Base-by-base conservation (phyloP, 1,140 invertebrate species). In the Neodiprion pinetum region DNA sequence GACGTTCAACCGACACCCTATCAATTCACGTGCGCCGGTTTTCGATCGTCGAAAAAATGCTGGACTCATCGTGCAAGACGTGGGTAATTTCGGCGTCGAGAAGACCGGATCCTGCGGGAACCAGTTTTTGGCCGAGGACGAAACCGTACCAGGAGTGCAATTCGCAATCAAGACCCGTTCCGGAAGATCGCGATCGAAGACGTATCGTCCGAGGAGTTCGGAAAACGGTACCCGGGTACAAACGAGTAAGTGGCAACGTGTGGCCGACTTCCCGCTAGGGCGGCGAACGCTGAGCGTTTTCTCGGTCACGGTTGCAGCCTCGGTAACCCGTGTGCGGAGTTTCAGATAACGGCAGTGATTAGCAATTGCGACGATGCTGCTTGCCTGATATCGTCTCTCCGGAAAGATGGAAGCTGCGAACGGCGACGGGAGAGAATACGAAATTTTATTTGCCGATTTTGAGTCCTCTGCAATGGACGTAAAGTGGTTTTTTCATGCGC, bases 201-300 rank as follows among this genome's bases (percentile, higher is more conserved):
- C 5, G 5, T 40, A 40, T 5, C 28, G 28, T 40, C 28, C 5
- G 28, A 40, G 53, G 5, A 7, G n/a, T 17, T 14, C 53, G 28
- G 28, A 12, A 61, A 61, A 61, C 53, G 53, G 53, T 12, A 61
- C 53, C 53, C 53, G 8, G n/a, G 28, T 40, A 40, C 53, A 61
- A 61, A 61, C 53, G n/a, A 17, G 53, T 61, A 61, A 61, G 5
- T 17, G 53, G 53, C 53, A 61, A 61, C 11, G 53, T 0, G 53
- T 61, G 53, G 53, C 53, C 53, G 53, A 61, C 53, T 61, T 61
- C 53, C 53, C 53, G 53, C 5, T 61, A 61, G 53, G 53, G 53
- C n/a, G 53, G 53, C 53, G 11, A 61, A 61, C 53, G 53, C 53
- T 61, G 11, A 12, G 11, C n/a, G 53, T 61, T 61, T 61, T 61